A percentile compares a stretch with the other conserved stretches of the same genome.
Evolutionary conservation across 2,113 vertebrate genomes (phyloP).

Genomic region (Rafetus swinhoei): DNA sequence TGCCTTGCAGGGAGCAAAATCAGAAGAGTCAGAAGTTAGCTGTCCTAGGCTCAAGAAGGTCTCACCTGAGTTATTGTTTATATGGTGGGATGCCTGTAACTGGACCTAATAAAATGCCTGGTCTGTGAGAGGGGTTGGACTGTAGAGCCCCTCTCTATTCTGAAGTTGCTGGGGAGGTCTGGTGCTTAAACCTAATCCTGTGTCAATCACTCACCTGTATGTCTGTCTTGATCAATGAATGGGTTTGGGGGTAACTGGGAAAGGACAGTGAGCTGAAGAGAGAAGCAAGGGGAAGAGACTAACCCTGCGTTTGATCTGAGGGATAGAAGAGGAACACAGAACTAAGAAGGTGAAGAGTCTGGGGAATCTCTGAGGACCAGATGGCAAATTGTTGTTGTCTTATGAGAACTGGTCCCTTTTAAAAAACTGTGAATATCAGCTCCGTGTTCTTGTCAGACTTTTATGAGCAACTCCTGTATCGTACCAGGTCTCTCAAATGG

Average conservation of each 20-base stretch:
- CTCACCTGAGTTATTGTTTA: background rate
- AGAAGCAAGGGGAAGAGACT: background rate
- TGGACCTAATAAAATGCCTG: background rate
- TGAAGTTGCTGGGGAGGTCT: background rate
- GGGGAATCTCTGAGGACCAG: background rate
- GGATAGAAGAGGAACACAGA: background rate
- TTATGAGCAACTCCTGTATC: no score
- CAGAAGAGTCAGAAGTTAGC: background rate
- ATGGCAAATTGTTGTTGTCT: background rate
- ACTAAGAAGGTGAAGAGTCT: background rate
- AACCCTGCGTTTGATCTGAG: background rate
- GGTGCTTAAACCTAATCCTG: background rate
- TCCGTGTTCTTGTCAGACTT: no score
- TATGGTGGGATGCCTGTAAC: background rate
- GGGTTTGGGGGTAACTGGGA: background rate
- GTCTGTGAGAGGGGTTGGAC: background rate
- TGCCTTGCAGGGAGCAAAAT: background rate
- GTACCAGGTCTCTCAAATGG: no score
- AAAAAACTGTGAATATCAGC: constrained; percentile 10
- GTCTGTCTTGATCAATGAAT: background rate
- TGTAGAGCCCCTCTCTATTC: fast-evolving
- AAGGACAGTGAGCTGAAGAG: background rate
- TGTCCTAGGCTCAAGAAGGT: fast-evolving
- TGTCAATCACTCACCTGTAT: background rate
- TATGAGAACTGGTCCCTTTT: background rate